Evolutionary conservation across 2,888 invertebrate genomes (phyloP), one percentile per base, ranked within the genome.

Genomic region (Ormyrus nitidulus): DNA sequence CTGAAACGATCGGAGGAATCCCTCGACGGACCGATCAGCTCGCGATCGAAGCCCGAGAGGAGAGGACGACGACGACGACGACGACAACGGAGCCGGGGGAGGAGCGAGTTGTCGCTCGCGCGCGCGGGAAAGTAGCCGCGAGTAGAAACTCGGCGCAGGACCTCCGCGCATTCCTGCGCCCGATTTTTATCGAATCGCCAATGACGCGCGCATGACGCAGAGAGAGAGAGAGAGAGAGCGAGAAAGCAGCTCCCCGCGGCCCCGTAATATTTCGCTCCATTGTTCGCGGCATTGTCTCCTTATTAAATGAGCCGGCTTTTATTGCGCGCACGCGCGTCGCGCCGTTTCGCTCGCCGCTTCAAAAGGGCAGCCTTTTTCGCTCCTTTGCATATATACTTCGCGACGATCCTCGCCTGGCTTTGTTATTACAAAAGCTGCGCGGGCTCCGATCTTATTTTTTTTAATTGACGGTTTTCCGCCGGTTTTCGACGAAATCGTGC

Each of bases 171-270:
- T 71, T 34, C 51, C 70, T 58, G 70, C 6, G 19, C 19, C 34
- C 58, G 66, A 78, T 78, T 78, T 69, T 79, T 73, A 68, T 79
- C 65, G 34, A 34, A 34, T 34, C 34, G 34, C 34, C 34, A 66
- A n/a, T 68, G 64, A 62, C 66, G 66, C 65, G 64, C 61, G 70
- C 8, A 53, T 53, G 62, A 72, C 61, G 62, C 72, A 44, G 44
- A 34, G 56, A 7, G n/a, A 44, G 9, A n/a, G 34, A 54, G 6
- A 34, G 34, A n/a, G n/a, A n/a, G 56, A 7, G n/a, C 51, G 9
- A n/a, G 34, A 54, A 10, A 34, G 34, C 34, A 19, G 8, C 19
- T 51, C 2, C 19, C 6, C 34, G 13, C n/a, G 2, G 8, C 3
- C 59, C 10, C 5, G 10, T 53, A 56, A 13, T n/a, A 59, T 19